Base-by-base conservation (phyloP, 1,140 invertebrate species). In the Charaxes varanes region DNA sequence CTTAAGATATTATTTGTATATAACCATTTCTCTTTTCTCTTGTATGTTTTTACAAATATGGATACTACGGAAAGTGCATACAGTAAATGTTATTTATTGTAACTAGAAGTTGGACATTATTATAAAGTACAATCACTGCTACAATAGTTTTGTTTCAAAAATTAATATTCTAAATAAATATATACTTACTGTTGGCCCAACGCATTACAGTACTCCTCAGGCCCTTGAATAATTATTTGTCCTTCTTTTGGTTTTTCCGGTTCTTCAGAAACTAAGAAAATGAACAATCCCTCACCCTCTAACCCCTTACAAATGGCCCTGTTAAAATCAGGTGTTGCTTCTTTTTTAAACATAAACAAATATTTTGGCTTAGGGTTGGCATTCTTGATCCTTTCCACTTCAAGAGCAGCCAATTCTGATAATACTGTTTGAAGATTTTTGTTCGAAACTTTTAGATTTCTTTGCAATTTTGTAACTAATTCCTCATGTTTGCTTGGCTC, bases 321-420 rank as follows among this genome's bases (percentile, higher is more conserved):
- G 58, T 92, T 90, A 59, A 92, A 94, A 38, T 93, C 91, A 17
- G 87, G 81, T 43, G 92, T 92, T 5, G 88, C 91, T 58, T 93
- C 92, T 50, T 90, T 92, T 34, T 90, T 90, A 72, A 87, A 89
- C 53, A 89, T 70, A 23, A 77, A 79, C 47, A 86, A 85, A 62
- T 85, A 91, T 57, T 86, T 86, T 2, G 89, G 88, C 21, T 72
- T 74, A 0, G 85, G 80, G 2, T 74, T 35, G 6, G 72, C 36
- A 21, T 52, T 60, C 51, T 89, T 90, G 19, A 92, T 84, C 51
- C 87, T 87, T 1, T 88, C 74, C 0, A 88, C 87, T 74, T 92
- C 90, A 15, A 83, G 74, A n/a, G 77, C 78, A 16, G 91, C 92
- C 4, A 93, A 56, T 33, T 93, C 91, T 54, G 86, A 87, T 4